Percentiles rank a stretch among this genome's conserved stretches.
Evolutionary conservation across 2,113 vertebrate species (phyloP).

Genomic region (Sakesphorus luctuosus): DNA sequence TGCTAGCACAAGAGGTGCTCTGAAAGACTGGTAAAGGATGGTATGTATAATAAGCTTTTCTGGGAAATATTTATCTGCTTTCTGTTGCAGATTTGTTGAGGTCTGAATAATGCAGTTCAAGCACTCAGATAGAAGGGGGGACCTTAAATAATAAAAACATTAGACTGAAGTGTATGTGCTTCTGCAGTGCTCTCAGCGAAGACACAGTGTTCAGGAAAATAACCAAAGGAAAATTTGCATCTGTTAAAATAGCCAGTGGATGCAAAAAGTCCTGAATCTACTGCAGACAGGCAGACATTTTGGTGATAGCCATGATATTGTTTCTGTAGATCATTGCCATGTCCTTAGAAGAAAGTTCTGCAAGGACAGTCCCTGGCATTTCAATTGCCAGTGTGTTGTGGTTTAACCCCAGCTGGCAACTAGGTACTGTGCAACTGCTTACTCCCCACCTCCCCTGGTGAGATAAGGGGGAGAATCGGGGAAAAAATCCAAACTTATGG

Average conservation of each 20-base stretch:
- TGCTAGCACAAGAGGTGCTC: not conserved
- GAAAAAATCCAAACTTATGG: accelerated
- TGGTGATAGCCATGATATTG: not conserved
- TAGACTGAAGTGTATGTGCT: not conserved
- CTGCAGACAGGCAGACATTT: not conserved
- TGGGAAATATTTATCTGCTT: not conserved
- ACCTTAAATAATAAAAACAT: not conserved
- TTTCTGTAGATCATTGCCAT: not conserved
- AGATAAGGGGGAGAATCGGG: not conserved
- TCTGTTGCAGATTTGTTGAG: not conserved
- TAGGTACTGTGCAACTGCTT: not conserved
- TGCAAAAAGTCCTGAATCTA: not conserved
- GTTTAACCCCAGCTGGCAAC: not conserved
- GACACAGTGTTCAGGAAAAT: not conserved
- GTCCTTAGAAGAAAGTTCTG: not conserved
- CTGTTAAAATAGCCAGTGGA: not conserved
- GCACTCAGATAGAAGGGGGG: not conserved
- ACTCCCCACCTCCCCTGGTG: not conserved
- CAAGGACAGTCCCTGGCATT: not conserved
- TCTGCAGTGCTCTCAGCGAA: not conserved
- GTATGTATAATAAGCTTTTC: not conserved
- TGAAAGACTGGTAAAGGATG: not conserved
- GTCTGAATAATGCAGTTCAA: not conserved
- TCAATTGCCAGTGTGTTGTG: accelerated
- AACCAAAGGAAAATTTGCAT: not conserved